Base-by-base conservation (phyloP, 1,140 invertebrate species). In the Thaumatotibia leucotreta region DNA sequence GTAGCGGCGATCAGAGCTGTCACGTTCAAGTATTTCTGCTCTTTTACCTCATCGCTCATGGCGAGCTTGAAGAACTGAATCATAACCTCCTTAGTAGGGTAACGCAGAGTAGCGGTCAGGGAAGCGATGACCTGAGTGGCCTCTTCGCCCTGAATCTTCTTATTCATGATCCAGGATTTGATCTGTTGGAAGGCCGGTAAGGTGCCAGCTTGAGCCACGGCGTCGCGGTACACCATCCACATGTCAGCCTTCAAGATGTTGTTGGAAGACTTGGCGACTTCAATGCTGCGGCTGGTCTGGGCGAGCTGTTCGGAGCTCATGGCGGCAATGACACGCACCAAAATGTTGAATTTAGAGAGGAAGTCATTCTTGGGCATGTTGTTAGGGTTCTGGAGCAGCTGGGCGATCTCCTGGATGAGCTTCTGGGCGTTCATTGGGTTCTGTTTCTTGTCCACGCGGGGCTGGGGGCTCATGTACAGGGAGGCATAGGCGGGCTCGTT, bases 31-130 rank as follows among this genome's bases (percentile, higher is more conserved):
- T 64, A 66, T 0, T 45, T 9, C 73, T 94, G 86, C 4, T 92
- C 72, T 45, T 69, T 80, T 5, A 93, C 92, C 66, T 92, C 78
- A 4, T 87, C 79, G 29, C 83, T 86, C 22, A 86, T 92, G 0
- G 91, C 88, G 33, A 95, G 64, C 23, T 91, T 80, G 75, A 88
- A 93, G 83, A 94, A 94, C 4, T 92, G 75, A 22, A 83, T 82
- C 82, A 95, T 88, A 52, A 94, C 93, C 74, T 95, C 92, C 35
- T 91, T 79, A 0, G 94, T 95, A 14, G 95, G 95, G 39, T 92
- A 91, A 4, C 91, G 92, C 17, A 92, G 90, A 39, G 91, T 80
- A 35, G 86, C 84, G 1, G 92, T 82, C n/a, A 95, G 74, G 23
- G 80, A 76, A 4, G 88, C 72, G 1, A 96, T 58, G 9, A 95